Conservation (phyloP, 2,113 vertebrate genomes). For the Syrmaticus mikado region DNA sequence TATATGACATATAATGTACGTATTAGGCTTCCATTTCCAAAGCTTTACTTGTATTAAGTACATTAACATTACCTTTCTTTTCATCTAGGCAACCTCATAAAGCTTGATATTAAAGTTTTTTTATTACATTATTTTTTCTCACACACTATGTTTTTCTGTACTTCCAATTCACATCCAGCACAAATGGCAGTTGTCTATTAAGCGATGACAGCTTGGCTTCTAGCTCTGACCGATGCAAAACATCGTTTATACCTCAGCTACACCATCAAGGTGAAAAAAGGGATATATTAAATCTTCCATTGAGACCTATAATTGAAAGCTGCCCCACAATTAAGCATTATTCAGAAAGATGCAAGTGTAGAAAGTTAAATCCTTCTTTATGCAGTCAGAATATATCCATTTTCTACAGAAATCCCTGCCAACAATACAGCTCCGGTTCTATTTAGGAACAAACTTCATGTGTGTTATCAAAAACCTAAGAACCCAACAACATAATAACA, state of each 20-base stretch:
- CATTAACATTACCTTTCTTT: background rate
- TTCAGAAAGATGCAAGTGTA: background rate
- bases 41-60: background rate
- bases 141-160: background rate
- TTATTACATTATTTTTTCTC: background rate
- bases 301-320: background rate
- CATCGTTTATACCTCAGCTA: background rate
- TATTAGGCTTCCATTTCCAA: background rate
- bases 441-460: background rate
- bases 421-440: background rate
- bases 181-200: background rate
- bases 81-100: background rate
- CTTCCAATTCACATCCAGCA: background rate
- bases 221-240: background rate
- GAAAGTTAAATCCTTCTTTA: accelerated
- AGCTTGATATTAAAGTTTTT: background rate
- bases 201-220: background rate
- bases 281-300: background rate
- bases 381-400: too few relatives aligned
- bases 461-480: background rate
- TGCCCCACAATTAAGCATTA: background rate
- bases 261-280: background rate
- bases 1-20: background rate
- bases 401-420: background rate
- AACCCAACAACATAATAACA: too few relatives aligned